Conservation (phyloP, 1,140 invertebrate species). For the Myzus persicae region DNA sequence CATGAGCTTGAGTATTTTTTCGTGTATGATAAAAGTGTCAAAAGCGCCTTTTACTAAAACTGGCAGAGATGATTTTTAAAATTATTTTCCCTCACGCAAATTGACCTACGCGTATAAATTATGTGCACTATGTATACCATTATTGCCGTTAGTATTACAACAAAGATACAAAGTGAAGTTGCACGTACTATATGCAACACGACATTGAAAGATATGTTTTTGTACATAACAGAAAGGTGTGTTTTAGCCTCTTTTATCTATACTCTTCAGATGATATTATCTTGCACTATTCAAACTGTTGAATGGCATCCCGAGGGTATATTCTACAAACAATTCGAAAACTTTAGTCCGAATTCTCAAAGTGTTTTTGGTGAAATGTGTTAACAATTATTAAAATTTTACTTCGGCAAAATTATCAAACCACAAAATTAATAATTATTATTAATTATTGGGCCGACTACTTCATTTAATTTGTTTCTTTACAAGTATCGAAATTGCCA, state of each 20-base stretch:
- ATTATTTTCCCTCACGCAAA: not conserved
- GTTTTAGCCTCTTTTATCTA: conserved; percentile 27
- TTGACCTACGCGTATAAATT: not conserved
- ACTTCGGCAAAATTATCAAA: not conserved
- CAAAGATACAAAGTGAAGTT: not conserved
- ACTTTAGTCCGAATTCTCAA: not conserved
- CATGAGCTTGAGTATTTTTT: not conserved
- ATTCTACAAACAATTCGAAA: not conserved
- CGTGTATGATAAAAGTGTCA: not conserved
- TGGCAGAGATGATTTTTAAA: not conserved
- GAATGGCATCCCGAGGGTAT: conserved; percentile 18
- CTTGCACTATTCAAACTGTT: conserved; percentile 3
- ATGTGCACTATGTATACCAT: not conserved
- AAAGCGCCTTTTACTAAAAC: not conserved
- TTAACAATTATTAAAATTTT: not conserved
- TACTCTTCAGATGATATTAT: conserved; percentile 21
- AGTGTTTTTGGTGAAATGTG: not conserved
- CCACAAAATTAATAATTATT: not conserved
- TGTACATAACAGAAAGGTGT: not conserved
- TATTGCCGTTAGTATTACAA: not conserved
- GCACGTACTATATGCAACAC: not conserved
- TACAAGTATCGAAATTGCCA: not conserved
- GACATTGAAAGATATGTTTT: conserved; percentile 26
- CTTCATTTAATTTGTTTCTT: not conserved
- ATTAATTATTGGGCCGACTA: not conserved